Evolutionary conservation across 2,888 invertebrate genomes (phyloP), one percentile per base, ranked within the genome.

Genomic region (Yponomeuta cagnagella): DNA sequence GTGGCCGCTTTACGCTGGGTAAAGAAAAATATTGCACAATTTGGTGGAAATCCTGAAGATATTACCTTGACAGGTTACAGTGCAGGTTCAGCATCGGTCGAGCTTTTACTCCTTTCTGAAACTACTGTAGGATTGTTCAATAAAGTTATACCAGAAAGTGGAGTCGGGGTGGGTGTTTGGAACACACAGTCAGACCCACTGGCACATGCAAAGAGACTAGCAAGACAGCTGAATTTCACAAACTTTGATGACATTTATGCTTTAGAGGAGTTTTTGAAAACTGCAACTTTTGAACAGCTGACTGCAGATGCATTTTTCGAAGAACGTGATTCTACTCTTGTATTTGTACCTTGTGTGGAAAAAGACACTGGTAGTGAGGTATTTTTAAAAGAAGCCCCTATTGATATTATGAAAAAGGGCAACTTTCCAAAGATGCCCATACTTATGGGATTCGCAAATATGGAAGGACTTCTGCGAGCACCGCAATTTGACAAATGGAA

Each of bases 41-140:
- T 86, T 68, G 84, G 86, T 15, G 88, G 88, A 1, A 83, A 88
- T 37, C 83, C 88, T 52, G 72, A 84, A 48, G 87, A 88, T 70
- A 80, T 89, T 1, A 87, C 86, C 1, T 72, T 89, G 58, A 72
- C 71, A 1, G 88, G 85, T 0, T 82, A 74, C 63, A 87, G 87
- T 71, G 84, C 89, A 9, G 89, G 89, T 0, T 77, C 82, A 0
- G 77, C 80, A 5, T 72, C 88, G 0, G 80, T 83, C 0, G 85
- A 85, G 70, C 76, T 87, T 2, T 73, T 88, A 8, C 79, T 81
- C 74, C 74, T 89, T 8, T 86, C 89, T 1, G 76, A 79, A 63
- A 73, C 77, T 30, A 74, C 85, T 0, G 74, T 77, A 58, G 87
- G 85, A 2, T 75, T 88, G 10, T 85, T 87, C 70, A 79, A 80